Evolutionary conservation across 1,140 invertebrate genomes (phyloP).

Genomic region (Doryteuthis pealeii): DNA sequence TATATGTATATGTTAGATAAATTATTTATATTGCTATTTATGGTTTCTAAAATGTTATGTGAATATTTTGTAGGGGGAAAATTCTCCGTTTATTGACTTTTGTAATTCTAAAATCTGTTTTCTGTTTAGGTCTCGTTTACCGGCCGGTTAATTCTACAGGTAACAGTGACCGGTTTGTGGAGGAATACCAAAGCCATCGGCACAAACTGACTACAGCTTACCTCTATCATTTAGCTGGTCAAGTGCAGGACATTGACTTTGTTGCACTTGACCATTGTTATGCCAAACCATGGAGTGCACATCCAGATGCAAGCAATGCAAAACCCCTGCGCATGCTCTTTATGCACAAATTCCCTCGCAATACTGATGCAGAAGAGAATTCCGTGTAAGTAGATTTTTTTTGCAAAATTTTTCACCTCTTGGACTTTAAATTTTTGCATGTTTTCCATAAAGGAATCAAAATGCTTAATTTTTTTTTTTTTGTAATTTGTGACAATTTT

Average conservation of each 20-base stretch:
- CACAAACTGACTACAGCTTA: constrained; percentile 10
- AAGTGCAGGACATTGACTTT: constrained; percentile 42
- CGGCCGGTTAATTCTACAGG: neutral
- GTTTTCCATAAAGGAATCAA: no score
- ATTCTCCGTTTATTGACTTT: no score
- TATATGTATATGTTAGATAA: no score
- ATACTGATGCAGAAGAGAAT: neutral
- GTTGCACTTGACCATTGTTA: constrained; percentile 70
- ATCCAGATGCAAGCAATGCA: constrained; percentile 69
- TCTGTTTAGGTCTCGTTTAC: neutral
- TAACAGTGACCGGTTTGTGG: constrained; percentile 5
- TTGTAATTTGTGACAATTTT: no score
- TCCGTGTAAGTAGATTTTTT: constrained; percentile 4
- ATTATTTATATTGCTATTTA: no score
- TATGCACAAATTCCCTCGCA: constrained; percentile 54
- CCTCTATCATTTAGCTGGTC: constrained; percentile 35
- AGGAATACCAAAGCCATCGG: constrained; percentile 8
- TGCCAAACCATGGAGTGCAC: constrained; percentile 72
- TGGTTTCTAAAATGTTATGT: no score
- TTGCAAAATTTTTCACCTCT: no score
- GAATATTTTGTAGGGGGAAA: no score
- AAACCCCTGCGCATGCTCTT: constrained; percentile 64
- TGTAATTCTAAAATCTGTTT: neutral
- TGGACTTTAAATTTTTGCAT: no score
- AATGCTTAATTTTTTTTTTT: no score